Percentiles rank a stretch among this genome's conserved stretches.
Conservation (phyloP, 2,113 vertebrate genomes). For the Andinoacara biseriatus region DNA sequence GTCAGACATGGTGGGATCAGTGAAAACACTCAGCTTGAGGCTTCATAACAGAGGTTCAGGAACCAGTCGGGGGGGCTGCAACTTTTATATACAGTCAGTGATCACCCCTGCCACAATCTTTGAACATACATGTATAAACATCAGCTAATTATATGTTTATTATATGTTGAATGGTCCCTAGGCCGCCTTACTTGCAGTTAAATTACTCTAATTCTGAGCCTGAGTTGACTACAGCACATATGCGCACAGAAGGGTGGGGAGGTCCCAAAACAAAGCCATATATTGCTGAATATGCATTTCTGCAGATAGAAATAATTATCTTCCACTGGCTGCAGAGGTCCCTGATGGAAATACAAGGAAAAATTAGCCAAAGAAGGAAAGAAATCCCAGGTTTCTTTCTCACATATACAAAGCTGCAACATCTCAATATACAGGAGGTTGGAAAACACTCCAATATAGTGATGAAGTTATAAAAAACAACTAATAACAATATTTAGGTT, state of each 20-base stretch:
- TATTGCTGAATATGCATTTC: not conserved
- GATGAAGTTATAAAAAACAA: not conserved
- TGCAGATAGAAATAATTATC: not conserved
- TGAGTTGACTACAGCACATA: not conserved
- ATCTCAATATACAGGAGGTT: not conserved
- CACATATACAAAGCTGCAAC: not conserved
- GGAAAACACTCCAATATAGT: not conserved
- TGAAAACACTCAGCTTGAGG: not conserved
- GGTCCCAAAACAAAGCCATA: not conserved
- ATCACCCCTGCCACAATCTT: not conserved
- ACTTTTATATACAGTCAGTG: not conserved
- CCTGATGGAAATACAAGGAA: not conserved
- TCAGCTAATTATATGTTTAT: not conserved
- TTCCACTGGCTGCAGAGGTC: not conserved
- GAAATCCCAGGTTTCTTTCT: not conserved
- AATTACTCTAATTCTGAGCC: not conserved
- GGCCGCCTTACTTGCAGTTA: not conserved
- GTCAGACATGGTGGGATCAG: not conserved
- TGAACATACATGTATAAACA: not conserved
- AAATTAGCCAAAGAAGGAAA: not conserved
- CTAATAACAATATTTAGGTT: not conserved
- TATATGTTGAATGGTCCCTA: not conserved
- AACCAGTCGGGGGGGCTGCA: fast-evolving
- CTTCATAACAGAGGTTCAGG: not conserved
- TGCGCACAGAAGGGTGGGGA: not conserved